Conservation (phyloP, 2,888 invertebrate species). For the Acanthosoma haemorrhoidale region DNA sequence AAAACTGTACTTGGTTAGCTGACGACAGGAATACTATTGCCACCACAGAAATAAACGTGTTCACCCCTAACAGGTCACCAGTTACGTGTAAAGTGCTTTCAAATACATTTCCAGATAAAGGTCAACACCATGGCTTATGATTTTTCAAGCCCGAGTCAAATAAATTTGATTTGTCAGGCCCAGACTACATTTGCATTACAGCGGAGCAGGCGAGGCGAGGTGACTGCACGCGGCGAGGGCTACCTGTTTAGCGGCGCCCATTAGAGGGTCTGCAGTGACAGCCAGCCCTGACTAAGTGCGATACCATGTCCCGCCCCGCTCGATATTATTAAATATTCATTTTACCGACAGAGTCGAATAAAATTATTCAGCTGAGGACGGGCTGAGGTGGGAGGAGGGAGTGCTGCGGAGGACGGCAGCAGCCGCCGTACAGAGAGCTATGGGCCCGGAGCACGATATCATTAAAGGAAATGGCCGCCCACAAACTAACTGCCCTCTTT, state of each 20-base stretch:
- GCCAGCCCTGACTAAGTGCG: background rate
- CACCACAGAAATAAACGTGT: too few species aligned
- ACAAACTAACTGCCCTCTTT: background rate
- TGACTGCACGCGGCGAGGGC: too few species aligned
- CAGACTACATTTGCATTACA: background rate
- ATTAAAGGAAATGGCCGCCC: constrained; percentile 1
- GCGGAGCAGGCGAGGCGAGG: background rate
- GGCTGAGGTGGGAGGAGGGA: background rate
- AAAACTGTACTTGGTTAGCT: too few species aligned
- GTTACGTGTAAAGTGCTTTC: too few species aligned
- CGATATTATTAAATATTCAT: constrained; percentile 9
- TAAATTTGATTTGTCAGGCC: background rate
- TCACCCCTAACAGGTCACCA: too few species aligned
- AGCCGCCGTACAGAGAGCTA: constrained; percentile 1
- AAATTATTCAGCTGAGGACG: background rate
- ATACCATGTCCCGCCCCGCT: background rate
- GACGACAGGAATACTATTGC: too few species aligned
- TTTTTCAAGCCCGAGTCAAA: too few species aligned
- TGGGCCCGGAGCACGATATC: constrained; percentile 13
- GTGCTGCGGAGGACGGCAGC: background rate
- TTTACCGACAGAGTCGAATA: background rate
- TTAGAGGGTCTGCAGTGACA: background rate
- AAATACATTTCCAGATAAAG: too few species aligned
- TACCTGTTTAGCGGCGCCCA: background rate
- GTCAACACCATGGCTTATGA: too few species aligned